These are phyloP conservation scores for Cossypha caffra DNA, from an alignment of 2,797 vertebrate genomes.

Conservation along the genomic window DNA sequence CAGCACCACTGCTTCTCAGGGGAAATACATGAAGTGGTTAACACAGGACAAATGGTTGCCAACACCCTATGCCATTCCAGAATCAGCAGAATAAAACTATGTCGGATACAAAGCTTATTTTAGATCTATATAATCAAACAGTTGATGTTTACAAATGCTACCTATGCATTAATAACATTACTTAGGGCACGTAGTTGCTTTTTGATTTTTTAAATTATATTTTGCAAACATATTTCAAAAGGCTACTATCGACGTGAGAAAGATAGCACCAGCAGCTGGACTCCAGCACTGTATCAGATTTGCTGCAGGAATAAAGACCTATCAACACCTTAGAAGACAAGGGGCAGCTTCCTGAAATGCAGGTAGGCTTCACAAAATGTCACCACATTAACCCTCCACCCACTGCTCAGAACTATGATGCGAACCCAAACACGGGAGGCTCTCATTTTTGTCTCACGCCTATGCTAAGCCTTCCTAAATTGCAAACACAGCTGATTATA, in stretches of 20 bases:
- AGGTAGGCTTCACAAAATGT: neutral
- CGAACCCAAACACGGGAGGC: neutral
- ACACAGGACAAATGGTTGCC: neutral
- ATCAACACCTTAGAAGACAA: neutral
- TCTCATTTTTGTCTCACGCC: neutral
- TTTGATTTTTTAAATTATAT: neutral
- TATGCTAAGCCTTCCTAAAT: neutral
- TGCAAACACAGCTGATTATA: conserved; percentile 10
- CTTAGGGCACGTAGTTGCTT: neutral
- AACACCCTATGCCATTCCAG: neutral
- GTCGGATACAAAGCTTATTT: neutral
- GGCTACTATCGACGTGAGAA: neutral
- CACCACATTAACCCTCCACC: neutral
- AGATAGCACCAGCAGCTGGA: neutral
- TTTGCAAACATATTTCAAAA: neutral
- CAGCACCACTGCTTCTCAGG: neutral
- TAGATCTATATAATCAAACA: neutral
- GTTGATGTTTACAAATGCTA: neutral
- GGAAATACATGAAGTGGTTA: neutral
- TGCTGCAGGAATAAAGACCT: neutral
- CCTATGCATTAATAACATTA: neutral
- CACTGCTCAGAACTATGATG: neutral
- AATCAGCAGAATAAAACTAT: neutral
- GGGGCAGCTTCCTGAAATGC: neutral
- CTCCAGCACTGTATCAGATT: neutral